Evolutionary conservation across 2,797 vertebrate species (phyloP).

Genomic region (Argya squamiceps): DNA sequence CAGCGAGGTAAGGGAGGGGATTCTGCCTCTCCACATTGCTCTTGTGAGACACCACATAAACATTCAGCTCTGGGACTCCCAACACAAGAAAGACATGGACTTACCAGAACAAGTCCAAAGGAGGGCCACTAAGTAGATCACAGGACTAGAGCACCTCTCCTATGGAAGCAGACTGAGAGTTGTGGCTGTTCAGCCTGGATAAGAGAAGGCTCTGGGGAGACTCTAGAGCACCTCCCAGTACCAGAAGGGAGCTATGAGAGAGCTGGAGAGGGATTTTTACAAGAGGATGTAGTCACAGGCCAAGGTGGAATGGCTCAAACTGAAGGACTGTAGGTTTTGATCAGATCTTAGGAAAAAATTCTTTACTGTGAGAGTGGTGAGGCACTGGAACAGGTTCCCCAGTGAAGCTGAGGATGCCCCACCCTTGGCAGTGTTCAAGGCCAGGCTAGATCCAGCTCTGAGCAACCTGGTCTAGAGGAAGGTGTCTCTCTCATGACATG

Average conservation of each 20-base stretch:
- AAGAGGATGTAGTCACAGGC: background rate
- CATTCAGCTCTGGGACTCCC: background rate
- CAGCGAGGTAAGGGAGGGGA: background rate
- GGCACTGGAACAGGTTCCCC: background rate
- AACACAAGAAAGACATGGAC: background rate
- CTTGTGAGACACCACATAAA: background rate
- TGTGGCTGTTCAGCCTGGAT: background rate
- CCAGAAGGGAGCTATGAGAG: accelerated
- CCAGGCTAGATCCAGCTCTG: background rate
- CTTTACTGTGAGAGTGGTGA: background rate
- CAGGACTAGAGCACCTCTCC: background rate
- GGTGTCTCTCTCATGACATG: too few relatives aligned
- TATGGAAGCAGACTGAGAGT: background rate
- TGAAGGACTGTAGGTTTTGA: background rate
- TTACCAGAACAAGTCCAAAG: background rate
- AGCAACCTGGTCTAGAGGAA: background rate
- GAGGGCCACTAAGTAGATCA: background rate
- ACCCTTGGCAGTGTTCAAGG: background rate
- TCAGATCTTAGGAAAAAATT: background rate
- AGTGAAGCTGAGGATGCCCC: background rate
- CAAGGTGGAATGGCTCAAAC: background rate
- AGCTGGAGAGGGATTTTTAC: background rate
- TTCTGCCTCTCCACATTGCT: background rate
- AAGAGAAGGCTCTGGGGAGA: background rate
- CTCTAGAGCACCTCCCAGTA: background rate